Conservation (phyloP, 2,113 vertebrate genomes). For the Hippopotamus amphibius region DNA sequence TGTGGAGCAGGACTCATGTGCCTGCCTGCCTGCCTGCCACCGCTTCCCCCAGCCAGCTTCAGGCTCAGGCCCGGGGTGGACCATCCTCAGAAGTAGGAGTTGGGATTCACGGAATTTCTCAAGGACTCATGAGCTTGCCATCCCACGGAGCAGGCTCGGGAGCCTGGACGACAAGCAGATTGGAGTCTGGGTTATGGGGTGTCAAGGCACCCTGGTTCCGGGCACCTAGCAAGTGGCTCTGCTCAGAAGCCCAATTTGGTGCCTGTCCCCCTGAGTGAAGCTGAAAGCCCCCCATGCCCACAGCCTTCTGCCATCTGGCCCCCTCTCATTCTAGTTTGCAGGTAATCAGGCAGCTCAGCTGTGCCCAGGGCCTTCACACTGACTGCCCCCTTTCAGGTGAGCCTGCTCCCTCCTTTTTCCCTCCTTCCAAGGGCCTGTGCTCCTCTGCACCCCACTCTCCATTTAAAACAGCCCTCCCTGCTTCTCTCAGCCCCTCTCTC, state of each 20-base stretch:
- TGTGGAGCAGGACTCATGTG: background rate
- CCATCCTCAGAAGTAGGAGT: background rate
- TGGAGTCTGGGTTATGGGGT: fast-evolving
- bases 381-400: background rate
- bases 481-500: background rate
- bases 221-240: too few species aligned
- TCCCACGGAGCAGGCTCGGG: background rate
- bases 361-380: background rate
- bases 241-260: background rate
- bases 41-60: fast-evolving
- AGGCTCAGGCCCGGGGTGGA: background rate
- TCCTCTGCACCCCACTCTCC: background rate
- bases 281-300: too few species aligned
- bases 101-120: background rate
- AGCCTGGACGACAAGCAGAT: background rate
- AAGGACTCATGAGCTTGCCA: background rate
- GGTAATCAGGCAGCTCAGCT: background rate
- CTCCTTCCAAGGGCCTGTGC: background rate
- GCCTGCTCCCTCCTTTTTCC: background rate
- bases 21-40: background rate
- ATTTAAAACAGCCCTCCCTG: background rate
- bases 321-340: background rate
- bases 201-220: background rate
- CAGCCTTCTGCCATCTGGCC: fast-evolving
- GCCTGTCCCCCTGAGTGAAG: background rate